phyloP scores from a whole-genome alignment of 2,888 invertebrate genomes.

The Ceramica pisi region DNA sequence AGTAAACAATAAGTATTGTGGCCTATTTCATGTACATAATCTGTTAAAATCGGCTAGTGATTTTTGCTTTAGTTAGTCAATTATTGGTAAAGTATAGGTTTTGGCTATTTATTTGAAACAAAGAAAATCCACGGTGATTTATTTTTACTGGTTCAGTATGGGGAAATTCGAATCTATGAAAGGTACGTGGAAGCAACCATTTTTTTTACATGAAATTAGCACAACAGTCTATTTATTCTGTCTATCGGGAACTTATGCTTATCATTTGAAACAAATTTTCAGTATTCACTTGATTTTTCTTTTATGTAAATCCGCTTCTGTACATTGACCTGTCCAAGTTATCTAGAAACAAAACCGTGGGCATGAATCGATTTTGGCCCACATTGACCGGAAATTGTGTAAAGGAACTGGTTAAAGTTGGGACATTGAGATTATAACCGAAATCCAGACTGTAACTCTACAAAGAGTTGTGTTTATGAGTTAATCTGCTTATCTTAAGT shows the following conservation, averaged over 20 bases:
- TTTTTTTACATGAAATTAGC: no score
- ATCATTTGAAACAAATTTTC: neutral
- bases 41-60: slow-evolving; percentile 65
- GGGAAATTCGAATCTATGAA: neutral
- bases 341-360: no score
- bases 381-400: slow-evolving; percentile 18
- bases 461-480: slow-evolving; percentile 31
- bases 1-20: slow-evolving; percentile 36
- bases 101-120: slow-evolving; percentile 8
- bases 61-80: slow-evolving; percentile 36
- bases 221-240: neutral
- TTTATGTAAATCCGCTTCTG: neutral
- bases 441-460: slow-evolving; percentile 31
- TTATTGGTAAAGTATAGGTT: slow-evolving; percentile 18
- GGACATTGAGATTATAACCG: slow-evolving; percentile 40
- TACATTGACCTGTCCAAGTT: neutral
- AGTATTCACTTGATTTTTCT: neutral
- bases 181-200: neutral
- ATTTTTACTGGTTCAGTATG: neutral
- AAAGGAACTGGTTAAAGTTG: slow-evolving; percentile 1
- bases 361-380: neutral
- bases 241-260: no score
- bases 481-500: slow-evolving; percentile 46
- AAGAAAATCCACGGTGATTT: neutral
- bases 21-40: slow-evolving; percentile 54